phyloP scores from a whole-genome alignment of 1,140 invertebrate species.

The Venturia canescens region DNA sequence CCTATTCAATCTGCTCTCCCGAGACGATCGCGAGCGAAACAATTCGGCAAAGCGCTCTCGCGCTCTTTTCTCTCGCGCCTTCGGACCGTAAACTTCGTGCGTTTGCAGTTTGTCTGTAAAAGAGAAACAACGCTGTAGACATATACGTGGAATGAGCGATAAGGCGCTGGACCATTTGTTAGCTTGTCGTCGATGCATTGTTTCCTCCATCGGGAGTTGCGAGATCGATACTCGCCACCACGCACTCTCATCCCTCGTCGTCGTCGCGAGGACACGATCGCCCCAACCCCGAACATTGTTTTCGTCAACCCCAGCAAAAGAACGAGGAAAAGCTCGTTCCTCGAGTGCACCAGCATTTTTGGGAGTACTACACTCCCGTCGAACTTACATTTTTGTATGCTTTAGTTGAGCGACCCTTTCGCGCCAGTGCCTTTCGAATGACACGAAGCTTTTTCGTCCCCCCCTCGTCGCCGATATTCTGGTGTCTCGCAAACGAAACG shows the following conservation, averaged over 20 bases:
- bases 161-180: constrained; percentile 70
- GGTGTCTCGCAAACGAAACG: background rate
- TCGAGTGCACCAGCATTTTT: constrained; percentile 27
- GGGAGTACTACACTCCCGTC: background rate
- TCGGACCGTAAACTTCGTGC: no score
- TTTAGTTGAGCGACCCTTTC: background rate
- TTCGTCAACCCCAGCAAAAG: constrained; percentile 49
- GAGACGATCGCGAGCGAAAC: no score
- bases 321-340: constrained; percentile 39
- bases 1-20: no score
- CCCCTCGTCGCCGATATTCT: background rate
- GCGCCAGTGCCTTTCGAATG: background rate
- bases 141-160: constrained; percentile 52
- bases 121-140: background rate
- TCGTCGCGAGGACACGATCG: constrained; percentile 8
- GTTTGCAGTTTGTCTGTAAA: no score
- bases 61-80: no score
- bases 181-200: constrained; percentile 64
- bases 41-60: no score
- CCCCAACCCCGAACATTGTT: constrained; percentile 39
- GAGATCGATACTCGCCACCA: constrained; percentile 63
- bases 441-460: background rate
- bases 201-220: constrained; percentile 56
- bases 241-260: constrained; percentile 28
- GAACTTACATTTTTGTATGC: background rate